phyloP scores from a whole-genome alignment of 2,113 vertebrate species.

The Hippocampus zosterae region DNA sequence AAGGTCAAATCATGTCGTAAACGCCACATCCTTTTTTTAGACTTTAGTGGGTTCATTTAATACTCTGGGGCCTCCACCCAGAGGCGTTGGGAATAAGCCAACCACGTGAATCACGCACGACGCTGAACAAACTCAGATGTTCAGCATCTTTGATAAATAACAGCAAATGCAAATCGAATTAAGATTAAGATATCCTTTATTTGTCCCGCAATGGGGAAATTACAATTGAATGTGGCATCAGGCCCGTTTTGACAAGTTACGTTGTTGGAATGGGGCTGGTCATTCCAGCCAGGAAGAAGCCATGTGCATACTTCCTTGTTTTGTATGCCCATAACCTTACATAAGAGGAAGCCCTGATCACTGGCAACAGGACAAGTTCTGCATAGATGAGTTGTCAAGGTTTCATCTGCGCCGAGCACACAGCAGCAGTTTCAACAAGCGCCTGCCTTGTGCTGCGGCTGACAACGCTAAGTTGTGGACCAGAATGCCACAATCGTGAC shows the following conservation, averaged over 20 bases:
- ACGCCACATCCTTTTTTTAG: background rate
- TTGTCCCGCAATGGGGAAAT: too few species aligned
- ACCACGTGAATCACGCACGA: background rate
- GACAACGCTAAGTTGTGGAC: background rate
- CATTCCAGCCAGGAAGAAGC: background rate
- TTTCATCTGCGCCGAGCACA: background rate
- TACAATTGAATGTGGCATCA: background rate
- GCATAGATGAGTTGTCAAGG: constrained; percentile 1
- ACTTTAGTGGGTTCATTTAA: background rate
- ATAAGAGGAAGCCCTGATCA: background rate
- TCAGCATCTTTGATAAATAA: background rate
- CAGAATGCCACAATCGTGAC: background rate
- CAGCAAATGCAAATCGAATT: background rate
- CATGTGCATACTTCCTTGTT: background rate
- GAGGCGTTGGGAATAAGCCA: background rate
- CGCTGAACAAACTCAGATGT: background rate
- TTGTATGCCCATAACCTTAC: background rate
- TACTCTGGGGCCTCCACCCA: background rate
- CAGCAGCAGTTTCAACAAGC: background rate
- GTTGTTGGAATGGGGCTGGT: background rate
- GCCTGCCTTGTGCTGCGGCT: background rate
- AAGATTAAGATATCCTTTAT: too few species aligned
- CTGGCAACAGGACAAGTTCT: background rate
- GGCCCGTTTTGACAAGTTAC: background rate
- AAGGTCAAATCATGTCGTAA: background rate